Percentiles rank a stretch among this genome's conserved stretches.
These are phyloP conservation scores for Zalophus californianus DNA, from an alignment of 2,797 vertebrate genomes.

Conservation along the genomic window DNA sequence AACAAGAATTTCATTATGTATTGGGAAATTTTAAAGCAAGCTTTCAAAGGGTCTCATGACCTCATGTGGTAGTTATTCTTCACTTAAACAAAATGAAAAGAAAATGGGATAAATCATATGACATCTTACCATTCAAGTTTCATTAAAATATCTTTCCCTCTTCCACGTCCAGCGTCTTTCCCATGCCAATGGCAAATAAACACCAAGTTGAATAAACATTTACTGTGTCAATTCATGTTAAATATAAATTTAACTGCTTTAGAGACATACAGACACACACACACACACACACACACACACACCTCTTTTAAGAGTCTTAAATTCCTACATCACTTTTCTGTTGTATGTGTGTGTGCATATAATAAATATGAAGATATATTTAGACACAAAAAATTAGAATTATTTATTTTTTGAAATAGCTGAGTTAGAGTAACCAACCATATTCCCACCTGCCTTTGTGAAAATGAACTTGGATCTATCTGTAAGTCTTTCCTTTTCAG, in stretches of 20 bases:
- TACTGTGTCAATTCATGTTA: slow-evolving; percentile 48
- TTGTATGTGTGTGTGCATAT: neutral
- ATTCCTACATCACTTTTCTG: slow-evolving; percentile 59
- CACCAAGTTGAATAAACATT: slow-evolving; percentile 57
- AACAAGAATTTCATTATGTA: slow-evolving; percentile 64
- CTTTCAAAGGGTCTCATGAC: slow-evolving; percentile 69
- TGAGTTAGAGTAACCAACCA: slow-evolving; percentile 16
- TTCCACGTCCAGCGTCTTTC: slow-evolving; percentile 43
- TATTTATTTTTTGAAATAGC: slow-evolving; percentile 63
- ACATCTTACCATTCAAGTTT: slow-evolving; percentile 70
- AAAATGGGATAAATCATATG: slow-evolving; percentile 72
- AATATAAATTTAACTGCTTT: slow-evolving; percentile 70
- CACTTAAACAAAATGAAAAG: slow-evolving; percentile 76
- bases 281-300: neutral
- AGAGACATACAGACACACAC: slow-evolving; percentile 42
- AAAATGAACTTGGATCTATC: slow-evolving; percentile 41
- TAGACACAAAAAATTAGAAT: slow-evolving; percentile 36
- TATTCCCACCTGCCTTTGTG: slow-evolving; percentile 41
- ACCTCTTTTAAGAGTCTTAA: slow-evolving; percentile 36
- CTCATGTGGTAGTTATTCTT: slow-evolving; percentile 69
- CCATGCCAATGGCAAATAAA: slow-evolving; percentile 61
- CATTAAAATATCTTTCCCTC: slow-evolving; percentile 70
- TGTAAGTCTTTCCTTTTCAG: slow-evolving; percentile 4
- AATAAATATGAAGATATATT: slow-evolving; percentile 48
- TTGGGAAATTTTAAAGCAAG: slow-evolving; percentile 72